These are phyloP conservation scores for Synanthedon formicaeformis DNA, from an alignment of 2,888 invertebrate genomes.

Conservation along the genomic window DNA sequence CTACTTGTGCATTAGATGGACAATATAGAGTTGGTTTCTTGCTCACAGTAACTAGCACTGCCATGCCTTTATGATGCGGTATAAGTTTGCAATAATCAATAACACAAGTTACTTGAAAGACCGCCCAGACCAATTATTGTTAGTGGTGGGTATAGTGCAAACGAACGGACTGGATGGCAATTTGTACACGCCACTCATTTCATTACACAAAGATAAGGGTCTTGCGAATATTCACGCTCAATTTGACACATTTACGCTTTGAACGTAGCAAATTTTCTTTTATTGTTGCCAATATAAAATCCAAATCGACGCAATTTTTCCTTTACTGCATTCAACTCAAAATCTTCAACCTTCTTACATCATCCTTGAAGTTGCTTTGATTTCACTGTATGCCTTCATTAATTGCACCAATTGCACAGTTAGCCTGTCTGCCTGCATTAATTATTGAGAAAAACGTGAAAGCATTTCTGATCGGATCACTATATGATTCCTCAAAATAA, in stretches of 20 bases:
- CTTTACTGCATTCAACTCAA: no score
- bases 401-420: no score
- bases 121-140: slow-evolving; percentile 13
- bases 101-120: background rate
- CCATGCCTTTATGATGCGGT: background rate
- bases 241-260: slow-evolving; percentile 8
- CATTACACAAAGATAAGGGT: slow-evolving; percentile 57
- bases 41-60: no score
- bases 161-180: slow-evolving; percentile 23
- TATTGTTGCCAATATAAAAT: background rate
- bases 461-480: no score
- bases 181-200: slow-evolving; percentile 54
- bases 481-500: no score
- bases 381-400: no score
- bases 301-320: background rate
- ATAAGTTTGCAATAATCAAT: background rate
- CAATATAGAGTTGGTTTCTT: no score
- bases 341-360: no score
- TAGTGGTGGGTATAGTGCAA: slow-evolving; percentile 25
- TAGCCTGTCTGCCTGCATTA: no score
- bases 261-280: background rate
- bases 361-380: no score
- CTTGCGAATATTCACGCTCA: slow-evolving; percentile 31
- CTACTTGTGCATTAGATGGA: no score
- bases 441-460: no score